phyloP scores from a whole-genome alignment of 1,140 invertebrate species.

The Subanguina moxae region DNA sequence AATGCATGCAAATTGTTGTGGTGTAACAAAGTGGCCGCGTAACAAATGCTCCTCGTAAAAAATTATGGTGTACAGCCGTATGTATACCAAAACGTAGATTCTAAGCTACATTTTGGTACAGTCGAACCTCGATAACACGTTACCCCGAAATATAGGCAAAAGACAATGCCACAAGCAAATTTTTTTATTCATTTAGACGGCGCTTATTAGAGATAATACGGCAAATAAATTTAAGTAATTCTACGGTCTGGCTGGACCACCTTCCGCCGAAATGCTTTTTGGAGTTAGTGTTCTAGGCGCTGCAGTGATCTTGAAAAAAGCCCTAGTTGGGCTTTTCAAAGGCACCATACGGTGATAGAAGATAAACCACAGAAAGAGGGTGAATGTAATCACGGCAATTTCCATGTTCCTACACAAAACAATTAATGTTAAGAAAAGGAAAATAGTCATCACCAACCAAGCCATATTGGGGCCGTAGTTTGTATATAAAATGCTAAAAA shows the following conservation, averaged over 20 bases:
- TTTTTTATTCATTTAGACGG: too few species aligned
- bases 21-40: too few species aligned
- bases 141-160: too few species aligned
- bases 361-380: not conserved
- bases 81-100: too few species aligned
- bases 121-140: too few species aligned
- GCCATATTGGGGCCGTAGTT: slow-evolving; percentile 9
- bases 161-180: too few species aligned
- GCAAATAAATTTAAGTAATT: too few species aligned
- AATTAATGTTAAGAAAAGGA: not conserved
- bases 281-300: not conserved
- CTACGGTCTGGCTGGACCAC: not conserved
- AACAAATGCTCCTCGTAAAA: too few species aligned
- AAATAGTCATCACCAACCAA: not conserved
- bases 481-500: slow-evolving; percentile 2
- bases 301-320: not conserved
- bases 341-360: slow-evolving; percentile 8
- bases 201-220: too few species aligned
- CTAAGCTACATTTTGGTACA: too few species aligned
- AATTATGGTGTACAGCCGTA: too few species aligned
- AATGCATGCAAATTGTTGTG: too few species aligned
- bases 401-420: slow-evolving; percentile 1
- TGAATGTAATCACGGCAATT: slow-evolving; percentile 5
- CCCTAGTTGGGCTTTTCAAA: not conserved
- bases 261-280: not conserved